Conservation (phyloP, 2,797 vertebrate genomes). For the Argentina silus region DNA sequence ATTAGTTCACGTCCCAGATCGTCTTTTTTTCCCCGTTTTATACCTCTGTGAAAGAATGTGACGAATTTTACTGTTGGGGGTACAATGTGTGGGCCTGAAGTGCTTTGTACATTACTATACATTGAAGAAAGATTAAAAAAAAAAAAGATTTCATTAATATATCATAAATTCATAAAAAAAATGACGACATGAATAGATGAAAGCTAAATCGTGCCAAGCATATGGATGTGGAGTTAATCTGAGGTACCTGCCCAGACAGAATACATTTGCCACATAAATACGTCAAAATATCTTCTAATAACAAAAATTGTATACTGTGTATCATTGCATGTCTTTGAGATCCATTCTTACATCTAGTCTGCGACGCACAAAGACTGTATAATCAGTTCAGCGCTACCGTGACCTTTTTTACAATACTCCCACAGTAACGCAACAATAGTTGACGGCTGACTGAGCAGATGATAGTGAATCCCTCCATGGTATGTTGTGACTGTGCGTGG, state of each 20-base stretch:
- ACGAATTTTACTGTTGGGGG: not conserved
- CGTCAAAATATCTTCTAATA: too few relatives aligned
- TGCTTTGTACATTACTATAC: not conserved
- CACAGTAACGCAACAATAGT: not conserved
- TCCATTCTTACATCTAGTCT: not conserved
- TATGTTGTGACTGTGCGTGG: conserved; percentile 53
- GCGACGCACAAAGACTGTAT: not conserved
- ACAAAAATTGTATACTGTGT: too few relatives aligned
- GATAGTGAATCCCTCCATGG: conserved; percentile 27
- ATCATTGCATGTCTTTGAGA: not conserved
- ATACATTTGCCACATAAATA: not conserved
- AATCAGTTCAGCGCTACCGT: not conserved
- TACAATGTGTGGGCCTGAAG: not conserved
- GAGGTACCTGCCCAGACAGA: not conserved
- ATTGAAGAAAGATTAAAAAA: not conserved
- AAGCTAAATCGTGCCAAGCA: not conserved
- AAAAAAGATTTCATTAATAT: not conserved
- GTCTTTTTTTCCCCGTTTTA: not conserved
- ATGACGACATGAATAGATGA: not conserved
- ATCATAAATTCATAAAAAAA: too few relatives aligned
- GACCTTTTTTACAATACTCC: not conserved
- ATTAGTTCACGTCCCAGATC: conserved; percentile 1
- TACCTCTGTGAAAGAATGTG: not conserved
- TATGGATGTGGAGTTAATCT: not conserved
- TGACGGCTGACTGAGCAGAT: not conserved